A percentile compares a stretch with the other conserved stretches of the same genome.
Conservation (phyloP, 2,797 vertebrate genomes). For the Spinus pinus region DNA sequence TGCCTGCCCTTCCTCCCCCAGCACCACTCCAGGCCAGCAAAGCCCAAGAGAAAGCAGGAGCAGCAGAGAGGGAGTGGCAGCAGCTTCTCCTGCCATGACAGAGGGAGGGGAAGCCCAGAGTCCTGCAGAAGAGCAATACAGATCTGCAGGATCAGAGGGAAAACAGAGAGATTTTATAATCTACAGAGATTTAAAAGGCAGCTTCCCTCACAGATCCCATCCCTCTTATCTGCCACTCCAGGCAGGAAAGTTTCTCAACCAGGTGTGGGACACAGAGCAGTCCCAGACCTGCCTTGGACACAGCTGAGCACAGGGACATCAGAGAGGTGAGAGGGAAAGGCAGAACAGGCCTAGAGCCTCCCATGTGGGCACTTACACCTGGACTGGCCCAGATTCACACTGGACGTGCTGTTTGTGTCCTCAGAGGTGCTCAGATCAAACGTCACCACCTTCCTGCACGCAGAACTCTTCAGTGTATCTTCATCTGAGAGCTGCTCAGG, state of each 20-base stretch:
- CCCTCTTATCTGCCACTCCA: background rate
- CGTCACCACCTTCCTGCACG: conserved; percentile 80
- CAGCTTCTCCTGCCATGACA: background rate
- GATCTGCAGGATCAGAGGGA: background rate
- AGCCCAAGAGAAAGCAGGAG: background rate
- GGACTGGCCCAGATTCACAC: background rate
- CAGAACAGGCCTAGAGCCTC: background rate
- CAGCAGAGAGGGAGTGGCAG: background rate
- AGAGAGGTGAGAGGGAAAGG: background rate
- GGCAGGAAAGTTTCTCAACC: background rate
- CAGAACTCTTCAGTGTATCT: conserved; percentile 64
- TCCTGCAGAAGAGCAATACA: background rate
- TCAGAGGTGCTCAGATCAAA: conserved; percentile 86
- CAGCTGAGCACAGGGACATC: background rate
- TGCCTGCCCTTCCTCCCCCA: background rate
- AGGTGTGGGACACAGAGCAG: background rate
- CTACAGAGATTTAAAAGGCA: background rate
- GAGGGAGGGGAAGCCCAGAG: background rate
- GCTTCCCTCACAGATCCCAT: background rate
- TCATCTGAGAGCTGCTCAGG: conserved; percentile 75
- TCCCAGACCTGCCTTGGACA: background rate
- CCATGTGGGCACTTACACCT: background rate
- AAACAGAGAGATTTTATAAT: background rate
- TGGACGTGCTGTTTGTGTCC: conserved; percentile 77
- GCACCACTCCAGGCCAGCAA: background rate